Evolutionary conservation across 2,797 vertebrate species (phyloP), one percentile per base, ranked within the genome.

Genomic region (Botia almorhae): DNA sequence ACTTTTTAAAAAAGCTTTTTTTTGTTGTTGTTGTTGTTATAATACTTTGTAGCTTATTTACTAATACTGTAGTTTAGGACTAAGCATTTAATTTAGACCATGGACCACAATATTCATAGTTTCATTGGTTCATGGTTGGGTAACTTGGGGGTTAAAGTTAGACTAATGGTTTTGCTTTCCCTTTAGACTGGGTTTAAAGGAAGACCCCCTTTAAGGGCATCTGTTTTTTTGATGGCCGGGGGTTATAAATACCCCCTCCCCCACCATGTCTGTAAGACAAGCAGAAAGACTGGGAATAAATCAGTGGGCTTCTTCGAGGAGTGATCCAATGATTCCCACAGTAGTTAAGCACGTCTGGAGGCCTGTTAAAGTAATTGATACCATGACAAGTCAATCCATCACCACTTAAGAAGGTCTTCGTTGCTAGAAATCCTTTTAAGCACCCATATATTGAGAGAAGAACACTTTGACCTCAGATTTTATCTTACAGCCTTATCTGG

Each of bases 361-460:
- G 84, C 87, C 87, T 82, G 87, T 90, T 88, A 89, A 90, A 76
- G 83, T 84, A 88, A 90, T 90, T 88, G 84, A 85, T 80, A 43
- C 39, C 39, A 77, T 80, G 84, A 53, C 46, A 76, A 68, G 79
- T 87, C 74, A 72, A 85, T 90, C 83, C 64, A 1, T 90, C 88
- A 89, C 70, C 70, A 87, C 87, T 87, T 77, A 81, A 8, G 71
- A 81, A 67, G 82, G 67, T 68, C 69, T 55, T 72, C 50, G 7
- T 43, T 56, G 58, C 53, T 75, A 83, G 46, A 21, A 87, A 81
- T 89, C 55, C 64, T 67, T 85, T 86, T 84, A 82, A 87, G 85
- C 82, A 71, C 50, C 71, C 51, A 51, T 80, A 83, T 76, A 10
- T 23, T 74, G 26, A 29, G 65, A 83, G 48, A 17, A 53, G 13